These are phyloP conservation scores for Fulica atra DNA, from an alignment of 2,113 vertebrate species.

Conservation along the genomic window DNA sequence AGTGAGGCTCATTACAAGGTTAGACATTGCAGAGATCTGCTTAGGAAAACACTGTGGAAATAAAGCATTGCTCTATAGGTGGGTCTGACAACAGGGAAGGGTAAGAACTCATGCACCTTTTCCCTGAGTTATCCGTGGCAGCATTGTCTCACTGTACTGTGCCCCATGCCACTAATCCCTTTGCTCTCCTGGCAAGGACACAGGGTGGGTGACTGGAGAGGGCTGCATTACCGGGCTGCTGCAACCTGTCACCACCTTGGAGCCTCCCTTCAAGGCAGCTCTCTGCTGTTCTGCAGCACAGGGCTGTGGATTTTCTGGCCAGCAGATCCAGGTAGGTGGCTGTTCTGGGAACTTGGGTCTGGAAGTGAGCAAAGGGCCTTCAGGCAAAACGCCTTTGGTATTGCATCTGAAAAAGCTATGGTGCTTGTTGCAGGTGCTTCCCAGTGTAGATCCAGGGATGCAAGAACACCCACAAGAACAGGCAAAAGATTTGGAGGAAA, in stretches of 20 bases:
- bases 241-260: background rate
- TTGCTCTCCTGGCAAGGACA: background rate
- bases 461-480: background rate
- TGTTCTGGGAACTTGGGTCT: background rate
- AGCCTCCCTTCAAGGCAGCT: background rate
- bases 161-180: background rate
- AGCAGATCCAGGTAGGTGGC: background rate
- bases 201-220: background rate
- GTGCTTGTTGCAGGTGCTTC: background rate
- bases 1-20: background rate
- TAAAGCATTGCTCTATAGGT: background rate
- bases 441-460: background rate
- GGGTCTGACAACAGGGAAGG: background rate
- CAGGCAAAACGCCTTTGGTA: background rate
- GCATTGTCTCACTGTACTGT: background rate
- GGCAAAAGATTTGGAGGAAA: background rate
- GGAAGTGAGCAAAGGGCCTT: background rate
- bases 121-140: background rate
- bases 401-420: background rate
- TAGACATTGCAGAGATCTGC: background rate
- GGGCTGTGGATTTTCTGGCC: background rate
- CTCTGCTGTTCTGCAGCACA: background rate
- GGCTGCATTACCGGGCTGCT: background rate
- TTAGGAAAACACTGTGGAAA: background rate
- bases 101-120: background rate